Evolutionary conservation across 2,888 invertebrate genomes (phyloP), one percentile per base, ranked within the genome.

Genomic region (Drosophila picticornis): DNA sequence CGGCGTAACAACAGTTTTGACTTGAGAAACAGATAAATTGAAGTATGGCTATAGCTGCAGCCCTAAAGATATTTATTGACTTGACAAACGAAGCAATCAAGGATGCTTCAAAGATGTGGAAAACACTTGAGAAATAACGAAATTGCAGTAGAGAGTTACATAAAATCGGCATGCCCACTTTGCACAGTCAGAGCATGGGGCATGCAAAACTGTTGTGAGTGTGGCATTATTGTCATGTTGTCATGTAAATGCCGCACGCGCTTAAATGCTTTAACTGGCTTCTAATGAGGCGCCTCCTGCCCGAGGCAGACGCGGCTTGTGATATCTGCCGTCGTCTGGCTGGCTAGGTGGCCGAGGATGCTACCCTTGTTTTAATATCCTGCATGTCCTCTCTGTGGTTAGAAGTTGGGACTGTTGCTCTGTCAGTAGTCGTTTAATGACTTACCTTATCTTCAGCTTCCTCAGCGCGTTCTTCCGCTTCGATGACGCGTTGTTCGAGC

Each of bases 381-480:
- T 57, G 32, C 32, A 46, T 13, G 31, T 57, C 5, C 32, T 25
- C 27, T 29, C n/a, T 29, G 16, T 53, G 38, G 32, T 11, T 31
- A 19, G 22, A 1, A 22, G 36, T 38, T 16, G n/a, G 53, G 56
- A 36, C 22, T n/a, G 27, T 43, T 43, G 36, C 62, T 46, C 43
- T 68, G 70, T 64, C 71, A 81, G 77, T 75, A 79, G 75, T 80
- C 77, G 71, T 75, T 89, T 83, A 86, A 88, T 77, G 83, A 88
- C 94, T 95, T 95, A 98, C 98, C 97, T 98, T 98, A 94, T 98
- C 97, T 94, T 98, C 98, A 77, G 98, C 98, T 94, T 97, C 97
- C 92, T 98, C 98, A 61, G 98, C 98, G 90, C 98, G 95, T 90
- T 97, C 96, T 94, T 98, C 98, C 88, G 98, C 98, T 94, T 98